Percentiles rank a stretch among this genome's conserved stretches.
phyloP scores from a whole-genome alignment of 2,888 invertebrate genomes.

The Callyntrura guangdongensis region DNA sequence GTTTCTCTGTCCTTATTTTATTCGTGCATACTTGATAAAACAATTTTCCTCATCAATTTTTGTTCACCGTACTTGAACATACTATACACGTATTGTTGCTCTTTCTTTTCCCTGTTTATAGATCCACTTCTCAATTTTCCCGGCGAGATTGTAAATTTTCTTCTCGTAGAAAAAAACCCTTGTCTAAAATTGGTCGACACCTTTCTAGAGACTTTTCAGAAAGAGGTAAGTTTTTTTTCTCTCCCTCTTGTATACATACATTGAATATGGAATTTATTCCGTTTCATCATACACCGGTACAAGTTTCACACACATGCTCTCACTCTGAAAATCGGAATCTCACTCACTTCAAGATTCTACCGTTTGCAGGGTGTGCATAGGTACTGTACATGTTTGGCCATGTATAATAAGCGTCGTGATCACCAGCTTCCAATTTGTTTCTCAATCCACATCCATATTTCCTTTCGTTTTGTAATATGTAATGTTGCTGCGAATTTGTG shows the following conservation, averaged over 20 bases:
- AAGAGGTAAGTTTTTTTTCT: constrained; percentile 57
- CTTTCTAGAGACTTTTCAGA: not conserved
- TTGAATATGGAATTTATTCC: not conserved
- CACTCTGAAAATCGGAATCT: not conserved
- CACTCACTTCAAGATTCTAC: constrained; percentile 26
- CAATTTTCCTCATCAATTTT: constrained; percentile 30
- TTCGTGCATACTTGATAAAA: constrained; percentile 66
- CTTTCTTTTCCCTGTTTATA: not conserved
- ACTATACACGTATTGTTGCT: constrained; percentile 9
- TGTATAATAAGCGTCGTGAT: constrained; percentile 31
- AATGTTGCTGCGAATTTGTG: constrained; percentile 18
- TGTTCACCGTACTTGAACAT: not conserved
- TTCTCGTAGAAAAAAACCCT: not conserved
- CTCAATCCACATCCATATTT: constrained; percentile 50
- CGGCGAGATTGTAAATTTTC: constrained; percentile 37
- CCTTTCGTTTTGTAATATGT: constrained; percentile 6
- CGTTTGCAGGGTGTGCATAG: not conserved
- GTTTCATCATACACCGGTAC: not conserved
- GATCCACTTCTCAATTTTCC: not conserved
- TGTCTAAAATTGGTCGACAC: constrained; percentile 46
- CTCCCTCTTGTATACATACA: not conserved
- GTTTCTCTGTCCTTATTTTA: not conserved
- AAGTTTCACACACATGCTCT: not conserved
- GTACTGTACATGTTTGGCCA: not conserved
- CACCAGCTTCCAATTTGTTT: constrained; percentile 69